phyloP scores from a whole-genome alignment of 2,113 vertebrate genomes.

The Mellivora capensis region DNA sequence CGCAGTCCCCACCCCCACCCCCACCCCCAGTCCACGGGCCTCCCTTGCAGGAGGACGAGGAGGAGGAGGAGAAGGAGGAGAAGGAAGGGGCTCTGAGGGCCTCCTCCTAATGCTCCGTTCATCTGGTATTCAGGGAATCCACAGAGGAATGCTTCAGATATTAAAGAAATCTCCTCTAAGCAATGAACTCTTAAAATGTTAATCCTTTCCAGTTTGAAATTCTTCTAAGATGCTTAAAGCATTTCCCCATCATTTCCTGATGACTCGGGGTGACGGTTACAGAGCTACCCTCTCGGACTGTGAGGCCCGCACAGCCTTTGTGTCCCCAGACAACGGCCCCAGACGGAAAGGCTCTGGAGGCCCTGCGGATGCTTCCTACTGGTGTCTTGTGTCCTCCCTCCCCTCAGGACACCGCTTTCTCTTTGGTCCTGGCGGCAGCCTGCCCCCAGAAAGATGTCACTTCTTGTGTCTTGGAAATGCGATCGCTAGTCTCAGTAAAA shows the following conservation, averaged over 20 bases:
- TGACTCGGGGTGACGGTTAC: background rate
- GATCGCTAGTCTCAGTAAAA: background rate
- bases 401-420: background rate
- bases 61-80: background rate
- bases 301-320: background rate
- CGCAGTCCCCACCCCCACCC: background rate
- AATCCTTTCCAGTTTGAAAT: slow-evolving; percentile 45
- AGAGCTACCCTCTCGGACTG: background rate
- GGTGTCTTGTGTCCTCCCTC: background rate
- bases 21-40: accelerated
- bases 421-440: background rate
- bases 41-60: background rate
- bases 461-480: background rate
- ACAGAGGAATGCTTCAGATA: slow-evolving; percentile 28
- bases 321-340: accelerated
- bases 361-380: background rate
- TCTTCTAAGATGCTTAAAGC: slow-evolving; percentile 5
- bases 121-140: slow-evolving; percentile 24
- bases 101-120: background rate
- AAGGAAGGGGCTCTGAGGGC: background rate
- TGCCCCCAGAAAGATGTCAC: background rate
- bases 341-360: background rate
- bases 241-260: slow-evolving; percentile 8
- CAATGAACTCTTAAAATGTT: slow-evolving; percentile 28
- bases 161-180: slow-evolving; percentile 46